Conservation (phyloP, 2,797 vertebrate species). For the Eulemur albifrons region DNA sequence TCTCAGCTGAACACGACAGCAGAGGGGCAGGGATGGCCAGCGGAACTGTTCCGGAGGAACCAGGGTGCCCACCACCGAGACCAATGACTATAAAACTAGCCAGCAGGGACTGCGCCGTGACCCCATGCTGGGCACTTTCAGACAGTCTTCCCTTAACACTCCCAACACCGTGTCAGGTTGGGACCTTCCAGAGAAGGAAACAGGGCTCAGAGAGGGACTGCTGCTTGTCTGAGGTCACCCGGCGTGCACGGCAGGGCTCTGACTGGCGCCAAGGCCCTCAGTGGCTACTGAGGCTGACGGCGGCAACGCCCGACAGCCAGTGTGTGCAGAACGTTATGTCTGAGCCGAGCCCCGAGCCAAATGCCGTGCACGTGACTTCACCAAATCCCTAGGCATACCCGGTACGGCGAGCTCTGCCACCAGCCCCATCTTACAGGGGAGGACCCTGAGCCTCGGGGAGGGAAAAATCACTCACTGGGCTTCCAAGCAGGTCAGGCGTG, state of each 20-base stretch:
- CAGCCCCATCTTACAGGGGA: not conserved
- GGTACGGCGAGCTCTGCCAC: not conserved
- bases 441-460: not conserved
- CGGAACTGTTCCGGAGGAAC: not conserved
- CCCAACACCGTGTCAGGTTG: not conserved
- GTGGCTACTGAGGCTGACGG: not conserved
- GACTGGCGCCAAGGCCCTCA: not conserved
- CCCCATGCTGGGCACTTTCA: not conserved
- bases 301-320: not conserved
- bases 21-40: not conserved
- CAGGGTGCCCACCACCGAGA: not conserved
- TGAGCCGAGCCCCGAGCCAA: not conserved
- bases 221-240: not conserved
- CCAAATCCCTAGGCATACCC: not conserved
- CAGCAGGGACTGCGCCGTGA: rapidly evolving
- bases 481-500: not conserved
- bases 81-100: not conserved
- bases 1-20: not conserved
- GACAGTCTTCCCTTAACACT: not conserved
- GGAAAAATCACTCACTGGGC: not conserved
- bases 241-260: not conserved
- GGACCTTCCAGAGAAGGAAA: not conserved
- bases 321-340: rapidly evolving
- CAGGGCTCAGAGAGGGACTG: rapidly evolving
- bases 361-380: not conserved